Conservation (phyloP, 2,797 vertebrate genomes). For the Gephyroberyx darwinii region DNA sequence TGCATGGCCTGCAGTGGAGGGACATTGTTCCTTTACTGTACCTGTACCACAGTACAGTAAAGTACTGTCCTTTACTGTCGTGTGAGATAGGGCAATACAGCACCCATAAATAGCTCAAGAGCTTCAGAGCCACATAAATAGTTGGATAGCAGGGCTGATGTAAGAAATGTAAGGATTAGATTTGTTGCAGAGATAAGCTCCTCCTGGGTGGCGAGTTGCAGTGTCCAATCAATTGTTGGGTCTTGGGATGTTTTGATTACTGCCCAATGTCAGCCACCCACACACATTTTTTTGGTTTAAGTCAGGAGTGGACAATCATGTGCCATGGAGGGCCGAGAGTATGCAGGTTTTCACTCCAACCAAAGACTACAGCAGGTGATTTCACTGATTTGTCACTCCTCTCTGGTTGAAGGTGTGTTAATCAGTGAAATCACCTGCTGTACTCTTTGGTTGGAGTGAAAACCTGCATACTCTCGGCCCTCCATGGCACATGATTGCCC, state of each 20-base stretch:
- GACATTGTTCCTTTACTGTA: slow-evolving; percentile 14
- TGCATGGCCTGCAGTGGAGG: slow-evolving; percentile 18
- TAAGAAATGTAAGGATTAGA: slow-evolving; percentile 11
- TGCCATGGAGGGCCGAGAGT: too few relatives aligned
- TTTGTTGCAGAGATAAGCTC: slow-evolving; percentile 11
- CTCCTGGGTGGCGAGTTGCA: background rate
- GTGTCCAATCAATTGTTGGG: slow-evolving; percentile 9
- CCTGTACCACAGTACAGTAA: background rate
- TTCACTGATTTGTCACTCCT: too few relatives aligned
- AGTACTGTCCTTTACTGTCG: slow-evolving; percentile 1
- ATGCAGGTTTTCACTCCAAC: too few relatives aligned
- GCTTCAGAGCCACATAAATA: slow-evolving; percentile 3
- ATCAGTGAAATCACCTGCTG: too few relatives aligned
- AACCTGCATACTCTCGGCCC: too few relatives aligned
- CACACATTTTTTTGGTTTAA: background rate
- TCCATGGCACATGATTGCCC: too few relatives aligned
- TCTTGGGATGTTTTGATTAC: slow-evolving; percentile 18
- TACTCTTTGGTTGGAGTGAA: too few relatives aligned
- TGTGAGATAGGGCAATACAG: background rate
- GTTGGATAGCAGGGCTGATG: background rate
- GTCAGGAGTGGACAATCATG: too few relatives aligned
- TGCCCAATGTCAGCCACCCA: slow-evolving; percentile 10
- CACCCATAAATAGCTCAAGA: background rate
- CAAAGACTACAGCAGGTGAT: too few relatives aligned
- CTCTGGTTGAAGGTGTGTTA: too few relatives aligned